phyloP scores from a whole-genome alignment of 2,797 vertebrate genomes.

The Bradypodion pumilum region DNA sequence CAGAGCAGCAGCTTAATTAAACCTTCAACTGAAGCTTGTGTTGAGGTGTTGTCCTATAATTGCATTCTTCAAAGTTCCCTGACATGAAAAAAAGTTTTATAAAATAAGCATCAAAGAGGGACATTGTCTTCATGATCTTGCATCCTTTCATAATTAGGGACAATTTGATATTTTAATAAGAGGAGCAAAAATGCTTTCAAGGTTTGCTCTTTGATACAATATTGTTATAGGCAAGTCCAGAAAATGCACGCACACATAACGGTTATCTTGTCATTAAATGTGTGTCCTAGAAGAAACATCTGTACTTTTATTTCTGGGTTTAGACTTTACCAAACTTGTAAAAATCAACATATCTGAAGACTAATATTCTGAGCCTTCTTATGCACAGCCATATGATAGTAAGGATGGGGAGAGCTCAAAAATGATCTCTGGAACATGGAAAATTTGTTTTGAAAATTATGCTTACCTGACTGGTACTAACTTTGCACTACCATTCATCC shows the following conservation, averaged over 20 bases:
- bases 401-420: neutral
- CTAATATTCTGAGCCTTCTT: neutral
- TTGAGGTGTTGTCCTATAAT: neutral
- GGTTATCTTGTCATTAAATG: slow-evolving; percentile 29
- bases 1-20: neutral
- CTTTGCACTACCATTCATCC: neutral
- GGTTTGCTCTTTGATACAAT: neutral
- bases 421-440: neutral
- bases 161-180: slow-evolving; percentile 24
- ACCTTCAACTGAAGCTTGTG: neutral
- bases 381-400: neutral
- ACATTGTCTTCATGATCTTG: neutral
- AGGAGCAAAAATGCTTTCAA: slow-evolving; percentile 5
- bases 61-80: neutral
- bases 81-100: neutral
- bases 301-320: neutral
- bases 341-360: neutral
- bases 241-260: neutral
- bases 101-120: slow-evolving; percentile 9
- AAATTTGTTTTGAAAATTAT: slow-evolving; percentile 2
- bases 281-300: neutral
- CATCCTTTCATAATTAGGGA: slow-evolving; percentile 3
- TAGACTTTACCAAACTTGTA: slow-evolving; percentile 4
- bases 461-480: no score
- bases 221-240: neutral